Percentiles rank a stretch among this genome's conserved stretches.
Evolutionary conservation across 2,888 invertebrate species (phyloP).

Genomic region (Hoplodrina blanda): DNA sequence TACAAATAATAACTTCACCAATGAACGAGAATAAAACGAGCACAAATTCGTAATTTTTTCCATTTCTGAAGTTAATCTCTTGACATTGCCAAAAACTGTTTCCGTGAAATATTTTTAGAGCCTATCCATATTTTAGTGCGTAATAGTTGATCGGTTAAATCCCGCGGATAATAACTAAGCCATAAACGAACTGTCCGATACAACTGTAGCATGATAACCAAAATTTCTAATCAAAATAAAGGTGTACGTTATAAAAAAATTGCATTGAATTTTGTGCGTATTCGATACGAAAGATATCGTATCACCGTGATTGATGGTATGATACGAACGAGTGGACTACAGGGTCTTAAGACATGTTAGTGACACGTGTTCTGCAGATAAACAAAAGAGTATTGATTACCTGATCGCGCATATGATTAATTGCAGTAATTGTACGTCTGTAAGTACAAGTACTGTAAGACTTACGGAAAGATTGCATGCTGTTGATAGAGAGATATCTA

Average conservation of each 20-base stretch:
- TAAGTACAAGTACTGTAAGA: conserved; percentile 1
- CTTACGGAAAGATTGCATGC: conserved; percentile 2
- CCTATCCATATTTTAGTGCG: background rate
- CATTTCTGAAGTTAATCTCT: background rate
- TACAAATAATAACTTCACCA: background rate
- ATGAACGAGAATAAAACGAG: background rate
- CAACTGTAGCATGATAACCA: conserved; percentile 16
- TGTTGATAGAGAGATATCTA: conserved; percentile 7
- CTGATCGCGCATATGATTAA: conserved; percentile 48
- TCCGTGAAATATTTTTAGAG: conserved; percentile 4
- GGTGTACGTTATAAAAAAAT: conserved; percentile 11
- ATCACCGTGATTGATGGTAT: conserved; percentile 53
- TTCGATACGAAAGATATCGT: conserved; percentile 25
- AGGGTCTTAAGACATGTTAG: conserved; percentile 35
- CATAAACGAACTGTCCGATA: conserved; percentile 10
- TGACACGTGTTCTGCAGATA: conserved; percentile 52
- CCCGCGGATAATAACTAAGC: conserved; percentile 28
- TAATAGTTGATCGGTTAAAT: conserved; percentile 2
- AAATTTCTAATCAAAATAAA: conserved; percentile 36
- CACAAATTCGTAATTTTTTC: background rate
- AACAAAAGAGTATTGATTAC: conserved; percentile 58
- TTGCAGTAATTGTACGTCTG: conserved; percentile 32
- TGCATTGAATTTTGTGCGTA: conserved; percentile 50
- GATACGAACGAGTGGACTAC: conserved; percentile 43
- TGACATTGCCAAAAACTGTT: background rate